phyloP scores from a whole-genome alignment of 2,113 vertebrate species.

The Pangasianodon hypophthalmus region DNA sequence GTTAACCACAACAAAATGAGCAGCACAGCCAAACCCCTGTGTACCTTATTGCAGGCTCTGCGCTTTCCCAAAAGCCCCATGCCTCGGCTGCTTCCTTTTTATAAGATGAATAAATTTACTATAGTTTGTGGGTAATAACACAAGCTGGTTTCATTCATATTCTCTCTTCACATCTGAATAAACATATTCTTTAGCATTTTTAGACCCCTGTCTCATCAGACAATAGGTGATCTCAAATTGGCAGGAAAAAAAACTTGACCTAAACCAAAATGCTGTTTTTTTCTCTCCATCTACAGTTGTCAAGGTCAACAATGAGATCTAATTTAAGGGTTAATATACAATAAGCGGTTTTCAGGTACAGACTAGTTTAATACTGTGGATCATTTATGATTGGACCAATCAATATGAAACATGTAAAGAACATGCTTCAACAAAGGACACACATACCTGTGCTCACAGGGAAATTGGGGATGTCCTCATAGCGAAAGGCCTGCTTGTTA shows the following conservation, averaged over 20 bases:
- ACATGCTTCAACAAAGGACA: not conserved
- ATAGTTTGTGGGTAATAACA: not conserved
- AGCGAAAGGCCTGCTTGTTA: slow-evolving; percentile 67
- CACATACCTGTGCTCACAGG: slow-evolving; percentile 72
- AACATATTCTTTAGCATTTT: not conserved
- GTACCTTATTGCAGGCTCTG: not conserved
- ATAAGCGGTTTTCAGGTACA: not conserved
- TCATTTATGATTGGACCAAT: not conserved
- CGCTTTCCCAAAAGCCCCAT: slow-evolving; percentile 14
- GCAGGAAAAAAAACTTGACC: not conserved
- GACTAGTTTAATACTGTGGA: not conserved
- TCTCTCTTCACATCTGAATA: not conserved
- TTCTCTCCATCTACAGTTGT: not conserved
- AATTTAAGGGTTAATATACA: not conserved
- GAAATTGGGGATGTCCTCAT: slow-evolving; percentile 75
- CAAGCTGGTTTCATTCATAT: not conserved
- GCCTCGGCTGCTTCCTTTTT: not conserved
- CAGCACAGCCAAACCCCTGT: slow-evolving; percentile 27
- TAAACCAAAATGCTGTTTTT: not conserved
- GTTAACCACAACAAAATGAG: slow-evolving; percentile 51
- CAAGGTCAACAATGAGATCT: not conserved
- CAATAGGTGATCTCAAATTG: not conserved
- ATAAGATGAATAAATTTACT: slow-evolving; percentile 13
- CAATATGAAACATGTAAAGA: not conserved
- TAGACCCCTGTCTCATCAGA: not conserved